Base-by-base conservation (phyloP, 1,140 invertebrate species). In the Rhagoletis zephyria region DNA sequence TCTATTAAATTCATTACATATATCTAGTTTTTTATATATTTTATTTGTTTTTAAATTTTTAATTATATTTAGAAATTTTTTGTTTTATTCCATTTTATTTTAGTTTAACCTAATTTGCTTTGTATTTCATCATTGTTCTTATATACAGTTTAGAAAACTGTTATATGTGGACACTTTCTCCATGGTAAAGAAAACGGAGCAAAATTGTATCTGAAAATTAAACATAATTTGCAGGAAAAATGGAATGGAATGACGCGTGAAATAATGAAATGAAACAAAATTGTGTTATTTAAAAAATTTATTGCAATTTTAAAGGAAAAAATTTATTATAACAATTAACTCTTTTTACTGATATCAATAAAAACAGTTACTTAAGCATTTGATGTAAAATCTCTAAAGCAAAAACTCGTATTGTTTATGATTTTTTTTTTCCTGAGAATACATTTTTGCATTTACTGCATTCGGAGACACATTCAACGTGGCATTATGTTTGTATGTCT, bases 391-490 rank as follows among this genome's bases (percentile, higher is more conserved):
- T 56, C 51, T 56, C 74, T 56, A 74, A 30, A 48, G 48, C 16
- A 30, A 51, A 81, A 81, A 81, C 14, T 0, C 48, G 74, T 81
- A 56, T 56, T 19, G 30, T 30, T n/a, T 56, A 59, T 16, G 48
- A 56, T 81, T 56, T 81, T 30, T 81, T 30, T 30, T 19, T 16
- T n/a, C 74, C 16, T n/a, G 48, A 56, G 48, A 9, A 56, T 56
- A 56, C n/a, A 42, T 19, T 51, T 56, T 81, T 81, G 45, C 74
- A 81, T 81, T 81, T 51, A 81, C 56, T 81, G 45, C 74, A 81
- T 81, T 81, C 48, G 45, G 19, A 81, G 74, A 59, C 74, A 81
- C 48, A 19, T 59, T 81, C n/a, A 81, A 81, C 74, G 74, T 81
- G 74, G 74, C 48, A 19, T 48, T 81, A 59, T 81, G 7, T 56